Percentiles rank a stretch among this genome's conserved stretches.
These are phyloP conservation scores for Synodontis membranacea DNA, from an alignment of 2,113 vertebrate species.

Conservation along the genomic window DNA sequence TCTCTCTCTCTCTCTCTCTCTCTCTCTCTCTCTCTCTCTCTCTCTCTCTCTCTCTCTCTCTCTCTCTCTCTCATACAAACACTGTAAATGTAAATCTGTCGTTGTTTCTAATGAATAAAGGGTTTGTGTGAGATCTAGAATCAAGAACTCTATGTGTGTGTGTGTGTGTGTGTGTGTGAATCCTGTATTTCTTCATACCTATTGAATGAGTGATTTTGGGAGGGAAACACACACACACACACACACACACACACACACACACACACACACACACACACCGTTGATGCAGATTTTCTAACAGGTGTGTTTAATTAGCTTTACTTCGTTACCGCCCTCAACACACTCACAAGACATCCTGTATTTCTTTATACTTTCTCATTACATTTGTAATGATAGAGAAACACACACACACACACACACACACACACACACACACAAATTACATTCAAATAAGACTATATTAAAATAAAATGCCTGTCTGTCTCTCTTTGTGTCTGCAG, in stretches of 20 bases:
- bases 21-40: slow-evolving; percentile 16
- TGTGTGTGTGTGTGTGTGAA: neutral
- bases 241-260: slow-evolving; percentile 49
- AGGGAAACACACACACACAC: neutral
- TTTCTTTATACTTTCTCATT: too few species aligned
- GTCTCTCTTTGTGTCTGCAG: neutral
- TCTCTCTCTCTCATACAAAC: neutral
- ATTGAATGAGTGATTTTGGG: neutral
- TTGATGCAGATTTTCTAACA: slow-evolving; percentile 44
- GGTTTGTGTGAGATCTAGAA: neutral
- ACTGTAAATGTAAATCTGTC: neutral
- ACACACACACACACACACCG: slow-evolving; percentile 41
- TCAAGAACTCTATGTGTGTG: neutral
- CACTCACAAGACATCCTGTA: too few species aligned
- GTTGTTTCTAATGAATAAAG: neutral
- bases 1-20: neutral
- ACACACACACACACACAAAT: too few species aligned
- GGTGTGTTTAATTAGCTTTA: neutral
- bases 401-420: too few species aligned
- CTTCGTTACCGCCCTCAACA: too few species aligned
- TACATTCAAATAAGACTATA: too few species aligned
- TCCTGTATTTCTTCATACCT: neutral
- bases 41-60: slow-evolving; percentile 30
- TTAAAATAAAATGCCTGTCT: neutral
- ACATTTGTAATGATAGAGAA: too few species aligned